A percentile compares a stretch with the other conserved stretches of the same genome.
Conservation (phyloP, 2,888 invertebrate genomes). For the Podotricha telesiphe region DNA sequence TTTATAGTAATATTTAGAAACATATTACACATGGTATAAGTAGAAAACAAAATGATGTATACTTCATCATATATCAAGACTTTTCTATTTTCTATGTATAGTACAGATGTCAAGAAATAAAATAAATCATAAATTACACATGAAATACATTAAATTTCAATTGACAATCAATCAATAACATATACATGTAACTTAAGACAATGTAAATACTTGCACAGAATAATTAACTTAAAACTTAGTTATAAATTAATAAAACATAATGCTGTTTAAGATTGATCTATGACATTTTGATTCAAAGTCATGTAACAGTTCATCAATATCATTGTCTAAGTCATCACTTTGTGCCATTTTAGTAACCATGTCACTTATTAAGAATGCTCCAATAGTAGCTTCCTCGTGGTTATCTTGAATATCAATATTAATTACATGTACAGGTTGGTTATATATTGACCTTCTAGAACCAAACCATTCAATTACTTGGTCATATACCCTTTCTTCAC, state of each 20-base stretch:
- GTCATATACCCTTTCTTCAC: constrained; percentile 99
- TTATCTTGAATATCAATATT: constrained; percentile 99
- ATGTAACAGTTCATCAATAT: constrained; percentile 97
- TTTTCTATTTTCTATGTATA: background rate
- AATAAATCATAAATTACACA: background rate
- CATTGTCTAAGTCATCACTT: constrained; percentile 97
- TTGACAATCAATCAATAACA: background rate
- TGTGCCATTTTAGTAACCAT: constrained; percentile 95
- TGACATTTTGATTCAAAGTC: constrained; percentile 95
- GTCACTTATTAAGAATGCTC: constrained; percentile 98
- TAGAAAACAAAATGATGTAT: background rate
- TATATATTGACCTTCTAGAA: constrained; percentile 89
- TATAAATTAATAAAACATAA: constrained; percentile 90
- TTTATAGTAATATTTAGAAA: background rate
- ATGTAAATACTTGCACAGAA: background rate
- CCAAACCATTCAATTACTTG: constrained; percentile 98
- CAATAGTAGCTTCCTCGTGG: constrained; percentile 99
- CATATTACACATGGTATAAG: background rate
- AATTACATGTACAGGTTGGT: constrained; percentile 96
- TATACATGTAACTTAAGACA: background rate
- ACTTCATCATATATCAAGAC: background rate
- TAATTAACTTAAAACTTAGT: background rate
- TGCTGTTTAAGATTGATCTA: constrained; percentile 95
- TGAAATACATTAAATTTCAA: background rate
- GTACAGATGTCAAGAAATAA: background rate